Conservation (phyloP, 2,113 vertebrate genomes). For the Otus sunia region DNA sequence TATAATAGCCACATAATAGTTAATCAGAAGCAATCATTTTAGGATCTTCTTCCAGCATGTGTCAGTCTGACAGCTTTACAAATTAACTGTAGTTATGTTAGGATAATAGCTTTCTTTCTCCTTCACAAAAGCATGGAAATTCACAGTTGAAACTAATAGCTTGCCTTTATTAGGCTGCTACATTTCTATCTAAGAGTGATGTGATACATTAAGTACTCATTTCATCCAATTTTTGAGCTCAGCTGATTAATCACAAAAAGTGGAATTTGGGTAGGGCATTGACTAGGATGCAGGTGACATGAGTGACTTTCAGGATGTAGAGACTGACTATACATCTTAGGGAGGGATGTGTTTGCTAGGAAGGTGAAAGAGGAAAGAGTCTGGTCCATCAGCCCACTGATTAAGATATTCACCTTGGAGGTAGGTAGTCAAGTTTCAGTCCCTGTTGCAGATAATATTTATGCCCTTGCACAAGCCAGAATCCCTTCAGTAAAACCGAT, state of each 20-base stretch:
- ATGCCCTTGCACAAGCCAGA: not conserved
- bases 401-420: not conserved
- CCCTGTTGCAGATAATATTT: not conserved
- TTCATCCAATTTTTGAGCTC: not conserved
- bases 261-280: not conserved
- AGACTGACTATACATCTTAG: not conserved
- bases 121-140: not conserved
- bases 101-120: not conserved
- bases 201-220: not conserved
- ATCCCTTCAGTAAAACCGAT: not conserved
- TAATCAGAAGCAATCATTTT: not conserved
- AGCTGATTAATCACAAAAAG: not conserved
- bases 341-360: rapidly evolving
- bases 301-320: not conserved
- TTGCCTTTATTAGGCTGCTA: not conserved
- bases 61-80: not conserved
- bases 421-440: not conserved
- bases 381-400: not conserved
- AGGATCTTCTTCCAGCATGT: not conserved
- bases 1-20: not conserved
- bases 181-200: not conserved
- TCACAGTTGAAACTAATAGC: not conserved
- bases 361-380: not conserved
- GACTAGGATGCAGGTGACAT: not conserved
- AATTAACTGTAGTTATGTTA: not conserved